Base-by-base conservation (phyloP, 2,888 invertebrate species). In the Cybosia mesomella region DNA sequence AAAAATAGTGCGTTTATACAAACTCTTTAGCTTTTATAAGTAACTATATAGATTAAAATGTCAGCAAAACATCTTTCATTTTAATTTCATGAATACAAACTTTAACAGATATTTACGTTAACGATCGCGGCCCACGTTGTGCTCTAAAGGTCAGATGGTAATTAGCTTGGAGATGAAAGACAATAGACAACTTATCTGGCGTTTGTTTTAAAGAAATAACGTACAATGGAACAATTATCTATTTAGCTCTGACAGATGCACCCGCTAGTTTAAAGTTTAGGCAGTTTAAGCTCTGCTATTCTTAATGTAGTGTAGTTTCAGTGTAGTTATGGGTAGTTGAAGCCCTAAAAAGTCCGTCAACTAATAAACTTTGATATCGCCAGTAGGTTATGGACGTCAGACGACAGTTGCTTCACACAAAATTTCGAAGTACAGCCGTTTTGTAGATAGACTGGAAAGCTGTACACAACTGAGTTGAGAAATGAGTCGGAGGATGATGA, bases 151-250 rank as follows among this genome's bases (percentile, higher is more conserved):
- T 55, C 55, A 64, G 24, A 36, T 57, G 55, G 28, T 64, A 64
- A 64, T 64, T 64, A 64, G 53, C 53, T 59, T 21, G 11, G 34
- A 34, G 58, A 58, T 58, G 32, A 58, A 58, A 65, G 49, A 58
- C 32, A 65, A 65, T 10, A 53, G 66, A 60, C 61, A 32, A 32
- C 21, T 66, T 66, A 66, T 66, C 66, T 54, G 28, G 18, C 18
- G 54, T 10, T 66, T 13, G 39, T 54, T 61, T 57, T 32, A n/a
- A 57, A 57, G 28, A 57, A 61, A 55, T 53, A 32, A 28, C 49
- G 65, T 34, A 65, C 59, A 65, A 58, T 28, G 39, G 28, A 15
- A 60, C 58, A 64, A 64, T 58, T 21, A 15, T 3, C 28, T 11
- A 65, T 58, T 49, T 58, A 67, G 32, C 43, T 53, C 55, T 54